Base-by-base conservation (phyloP, 2,888 invertebrate genomes). In the Drosophila tripunctata region DNA sequence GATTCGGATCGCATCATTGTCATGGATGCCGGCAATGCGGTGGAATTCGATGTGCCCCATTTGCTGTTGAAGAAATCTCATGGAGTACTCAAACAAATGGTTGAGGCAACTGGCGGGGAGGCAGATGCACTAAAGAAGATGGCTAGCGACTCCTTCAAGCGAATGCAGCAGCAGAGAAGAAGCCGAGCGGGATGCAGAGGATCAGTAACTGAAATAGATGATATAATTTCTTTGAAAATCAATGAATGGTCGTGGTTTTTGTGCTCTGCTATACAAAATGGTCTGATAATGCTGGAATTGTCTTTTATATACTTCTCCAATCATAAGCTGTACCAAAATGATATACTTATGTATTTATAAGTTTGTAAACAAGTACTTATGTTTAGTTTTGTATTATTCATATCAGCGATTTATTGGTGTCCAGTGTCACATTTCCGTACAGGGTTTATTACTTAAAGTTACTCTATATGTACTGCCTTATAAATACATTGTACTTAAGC, bases 1-100 rank as follows among this genome's bases (percentile, higher is more conserved):
- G 98, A 98, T 91, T 96, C 96, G 0, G 96, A 97, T 92, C 93
- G 95, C 64, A 95, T 97, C 14, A 93, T 98, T 88, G 97, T 98
- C 1, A 95, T 98, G 94, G 96, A 97, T 87, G 93, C 94, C 4
- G 98, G 98, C 0, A 91, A 92, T 14, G 93, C 96, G 57, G 94
- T 94, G 56, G 96, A 96, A 91, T 95, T 94, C 80, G 95, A 94
- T 89, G 93, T 94, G 79, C 96, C 96, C 0, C 92, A 95, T 89
- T 92, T 93, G 60, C 91, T 96, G 51, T 92, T 96, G 31, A 92
- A 91, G 75, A 93, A 94, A 73, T 92, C 93, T 1, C 92, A 93
- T 3, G 94, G 95, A 3, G 90, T 93, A 56, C 93, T 96, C 64
- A 90, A 93, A 2, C 93, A 93, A 86, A 95, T 96, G 95, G 94